Evolutionary conservation across 2,113 vertebrate genomes (phyloP), one percentile per base, ranked within the genome.

Genomic region (Steatornis caripensis): DNA sequence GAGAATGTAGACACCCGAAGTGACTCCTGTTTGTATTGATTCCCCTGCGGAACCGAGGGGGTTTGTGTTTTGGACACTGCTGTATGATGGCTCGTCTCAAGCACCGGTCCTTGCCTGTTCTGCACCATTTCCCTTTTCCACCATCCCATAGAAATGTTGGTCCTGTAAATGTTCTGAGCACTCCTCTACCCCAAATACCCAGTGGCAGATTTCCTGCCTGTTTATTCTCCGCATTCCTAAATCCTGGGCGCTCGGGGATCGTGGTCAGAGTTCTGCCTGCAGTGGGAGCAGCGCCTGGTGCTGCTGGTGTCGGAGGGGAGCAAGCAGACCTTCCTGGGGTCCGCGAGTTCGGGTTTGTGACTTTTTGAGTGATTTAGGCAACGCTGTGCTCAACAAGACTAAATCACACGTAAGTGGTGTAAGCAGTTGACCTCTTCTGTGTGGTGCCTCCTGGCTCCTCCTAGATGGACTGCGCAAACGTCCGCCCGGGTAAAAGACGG

Each of bases 381-480:
- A 1, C 23, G 46, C 15, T 13, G 2, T 2, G 2, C 34, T 39
- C 23, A 5, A 3, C 4, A 20, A 2, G 24, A 36, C 39, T 27
- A 3, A n/a, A 26, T 8, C 29, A 7, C 57, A 37, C 22, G 1
- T 1, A 5, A 0, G 17, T 3, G 83, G 11, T 20, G 0, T 1
- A 8, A n/a, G 29, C 7, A 8, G 55, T 8, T 49, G 24, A n/a
- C 21, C 54, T n/a, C 21, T 4, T 48, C 48, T 27, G 30, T 46
- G 49, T 1, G 1, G n/a, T 61, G n/a, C 41, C 48, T 46, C 2
- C 0, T n/a, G 54, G 36, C 77, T 69, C 2, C 49, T 55, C 26
- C 66, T 43, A 3, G 15, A 2, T 30, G 84, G 29, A 2, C 27
- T 12, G 15, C 34, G 30, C 18, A 4, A 19, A 24, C 1, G 3